Base-by-base conservation (phyloP, 1,140 invertebrate genomes). In the Polypedilum pembai region DNA sequence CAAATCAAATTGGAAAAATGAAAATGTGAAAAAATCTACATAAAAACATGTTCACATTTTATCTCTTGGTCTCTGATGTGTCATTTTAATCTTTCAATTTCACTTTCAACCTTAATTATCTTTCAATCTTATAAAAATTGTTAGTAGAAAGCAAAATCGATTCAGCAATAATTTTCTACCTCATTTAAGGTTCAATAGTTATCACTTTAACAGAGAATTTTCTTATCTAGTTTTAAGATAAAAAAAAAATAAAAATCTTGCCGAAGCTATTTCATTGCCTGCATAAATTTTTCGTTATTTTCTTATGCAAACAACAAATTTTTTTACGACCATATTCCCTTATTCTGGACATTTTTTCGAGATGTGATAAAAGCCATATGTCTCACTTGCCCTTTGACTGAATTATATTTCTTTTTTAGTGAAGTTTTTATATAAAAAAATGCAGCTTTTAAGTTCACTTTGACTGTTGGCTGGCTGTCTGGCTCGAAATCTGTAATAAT, bases 41-140 rank as follows among this genome's bases (percentile, higher is more conserved):
- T 56, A n/a, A 56, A 56, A 56, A 56, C 15, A 56, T 56, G 45
- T 56, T 56, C 45, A 56, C 3, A 56, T 56, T 56, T 56, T 56
- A n/a, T n/a, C 41, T 45, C 41, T 45, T n/a, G n/a, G 41, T 56
- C 45, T 5, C 24, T 3, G 15, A 56, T 12, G 15, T 45, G n/a
- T 56, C 45, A 33, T 33, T 3, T 33, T 3, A 33, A 33, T 33
- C 1, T 3, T 56, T 12, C 1, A 56, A 56, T 12, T n/a, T 12
- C 45, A n/a, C 4, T 12, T n/a, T 56, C 15, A 15, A 56, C 45
- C 12, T 56, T 56, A 56, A 56, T 56, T 56, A 56, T n/a, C 12
- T 56, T 3, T 8, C 41, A 45, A 45, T 2, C 45, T 4, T 3
- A 15, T 45, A 15, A 15, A 45, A 45, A 8, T 3, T 56, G 45